phyloP scores from a whole-genome alignment of 2,888 invertebrate species.

The Clunio marinus region DNA sequence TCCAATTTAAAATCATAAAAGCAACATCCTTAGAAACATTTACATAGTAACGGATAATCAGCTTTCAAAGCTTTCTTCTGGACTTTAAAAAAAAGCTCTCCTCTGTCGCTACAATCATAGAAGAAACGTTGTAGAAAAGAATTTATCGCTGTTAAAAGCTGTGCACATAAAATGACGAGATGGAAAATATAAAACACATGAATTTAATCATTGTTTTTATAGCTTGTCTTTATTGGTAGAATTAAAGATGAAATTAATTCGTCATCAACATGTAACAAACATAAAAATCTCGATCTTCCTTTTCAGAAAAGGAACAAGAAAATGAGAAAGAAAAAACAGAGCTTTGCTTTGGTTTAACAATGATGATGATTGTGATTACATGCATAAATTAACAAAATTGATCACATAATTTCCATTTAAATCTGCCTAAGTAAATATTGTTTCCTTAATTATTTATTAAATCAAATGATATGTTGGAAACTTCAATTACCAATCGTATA shows the following conservation, averaged over 20 bases:
- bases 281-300: conserved; percentile 27
- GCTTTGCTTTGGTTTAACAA: background rate
- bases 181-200: conserved; percentile 27
- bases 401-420: conserved; percentile 4
- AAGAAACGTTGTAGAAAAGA: too few relatives aligned
- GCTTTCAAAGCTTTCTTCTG: too few relatives aligned
- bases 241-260: conserved; percentile 34
- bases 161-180: conserved; percentile 14
- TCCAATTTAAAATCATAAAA: too few relatives aligned
- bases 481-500: too few relatives aligned
- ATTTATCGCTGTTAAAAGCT: background rate
- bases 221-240: conserved; percentile 23
- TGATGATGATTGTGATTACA: too few relatives aligned
- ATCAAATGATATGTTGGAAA: conserved; percentile 24
- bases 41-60: too few relatives aligned
- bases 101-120: too few relatives aligned
- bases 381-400: too few relatives aligned
- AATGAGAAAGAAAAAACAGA: background rate
- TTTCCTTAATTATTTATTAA: too few relatives aligned
- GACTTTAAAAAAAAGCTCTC: too few relatives aligned
- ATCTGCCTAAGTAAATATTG: background rate
- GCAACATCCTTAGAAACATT: too few relatives aligned
- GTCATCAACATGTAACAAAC: conserved; percentile 37
- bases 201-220: conserved; percentile 34
- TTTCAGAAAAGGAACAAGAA: too few relatives aligned